Conservation (phyloP, 2,113 vertebrate species). For the Raja brachyura region DNA sequence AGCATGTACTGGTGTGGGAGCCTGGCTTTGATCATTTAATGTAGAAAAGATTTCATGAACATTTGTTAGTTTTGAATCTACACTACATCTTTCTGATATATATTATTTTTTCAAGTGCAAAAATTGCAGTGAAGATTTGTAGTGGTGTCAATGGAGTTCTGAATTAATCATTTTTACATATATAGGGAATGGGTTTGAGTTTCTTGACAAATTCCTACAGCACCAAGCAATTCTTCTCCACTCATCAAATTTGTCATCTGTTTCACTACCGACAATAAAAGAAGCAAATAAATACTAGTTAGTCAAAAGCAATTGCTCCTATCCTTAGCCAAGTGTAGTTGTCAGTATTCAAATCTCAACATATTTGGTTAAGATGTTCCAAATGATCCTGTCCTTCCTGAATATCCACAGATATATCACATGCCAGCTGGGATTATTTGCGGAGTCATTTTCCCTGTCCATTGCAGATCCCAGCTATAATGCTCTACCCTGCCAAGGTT, state of each 20-base stretch:
- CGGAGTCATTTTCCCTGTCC: background rate
- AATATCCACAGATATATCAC: background rate
- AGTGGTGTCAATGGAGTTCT: background rate
- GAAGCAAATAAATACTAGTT: background rate
- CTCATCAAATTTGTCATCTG: background rate
- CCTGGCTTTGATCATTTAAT: background rate
- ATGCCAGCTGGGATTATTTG: background rate
- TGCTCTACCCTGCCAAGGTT: background rate
- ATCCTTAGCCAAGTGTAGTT: background rate
- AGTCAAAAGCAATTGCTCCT: background rate
- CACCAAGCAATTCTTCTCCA: background rate
- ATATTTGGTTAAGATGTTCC: background rate
- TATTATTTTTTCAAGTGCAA: background rate
- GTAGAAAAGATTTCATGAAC: background rate
- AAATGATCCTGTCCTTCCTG: background rate
- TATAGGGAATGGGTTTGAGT: background rate
- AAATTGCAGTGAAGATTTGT: background rate
- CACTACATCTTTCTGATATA: background rate
- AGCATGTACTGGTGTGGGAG: background rate
- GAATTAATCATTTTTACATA: background rate
- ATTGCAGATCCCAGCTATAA: background rate
- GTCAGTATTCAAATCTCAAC: background rate
- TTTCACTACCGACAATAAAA: background rate
- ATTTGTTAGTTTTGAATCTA: background rate
- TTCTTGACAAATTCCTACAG: background rate